Base-by-base conservation (phyloP, 2,888 invertebrate species). In the Hirudinaria manillensis region DNA sequence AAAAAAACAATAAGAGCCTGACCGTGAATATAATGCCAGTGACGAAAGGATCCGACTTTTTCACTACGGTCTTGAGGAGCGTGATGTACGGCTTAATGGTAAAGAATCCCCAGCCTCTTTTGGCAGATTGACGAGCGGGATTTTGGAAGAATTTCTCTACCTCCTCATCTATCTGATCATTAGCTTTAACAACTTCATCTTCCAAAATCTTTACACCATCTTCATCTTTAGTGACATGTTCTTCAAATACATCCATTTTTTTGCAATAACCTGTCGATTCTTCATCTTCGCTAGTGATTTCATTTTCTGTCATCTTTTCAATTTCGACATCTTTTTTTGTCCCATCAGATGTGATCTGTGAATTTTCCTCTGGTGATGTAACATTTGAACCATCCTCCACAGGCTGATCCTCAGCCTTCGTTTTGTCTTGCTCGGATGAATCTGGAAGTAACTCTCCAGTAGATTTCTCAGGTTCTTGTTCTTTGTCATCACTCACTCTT, bases 11-110 rank as follows among this genome's bases (percentile, higher is more conserved):
- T 10, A 34, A 51, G 3, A 51, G 21, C n/a, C 29, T 7, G 6
- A 72, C 72, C 34, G 21, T 53, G 24, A 53, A n/a, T 10, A 72
- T 55, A 32, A 55, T 55, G 27, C n/a, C 45, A 6, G 55, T 55
- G 55, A 72, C 32, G 34, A 27, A 34, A 3, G 72, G 72, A 13
- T 72, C 72, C 72, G 55, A 24, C 29, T 72, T 72, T 19, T 51
- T n/a, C 16, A 72, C 27, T 1, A 53, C 29, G 7, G 32, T 21
- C 55, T 29, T 34, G 29, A 55, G 16, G 51, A 72, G 45, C 13
- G 53, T 21, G 51, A 27, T 29, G 21, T 72, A 72, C 21, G 72
- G 72, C 34, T n/a, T 21, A 45, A 72, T 51, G 16, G 72, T 38
- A 51, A 27, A 61, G 61, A 61, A 61, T 27, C 7, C 29, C 29